A percentile compares a stretch with the other conserved stretches of the same genome.
These are phyloP conservation scores for Monoplex corrugatus DNA, from an alignment of 2,888 invertebrate genomes.

Conservation along the genomic window DNA sequence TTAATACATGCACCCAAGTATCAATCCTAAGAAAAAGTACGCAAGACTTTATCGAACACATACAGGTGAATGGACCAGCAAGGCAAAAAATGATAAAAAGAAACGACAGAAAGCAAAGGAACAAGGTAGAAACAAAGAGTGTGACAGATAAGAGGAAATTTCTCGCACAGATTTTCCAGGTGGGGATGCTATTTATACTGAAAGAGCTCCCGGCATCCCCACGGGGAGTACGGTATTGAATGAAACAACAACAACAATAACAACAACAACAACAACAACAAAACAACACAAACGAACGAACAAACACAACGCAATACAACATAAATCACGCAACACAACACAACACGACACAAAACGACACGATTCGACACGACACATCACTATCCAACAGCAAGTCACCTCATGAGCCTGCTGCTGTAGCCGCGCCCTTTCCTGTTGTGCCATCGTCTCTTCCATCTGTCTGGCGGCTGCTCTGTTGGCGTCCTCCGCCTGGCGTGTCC, in stretches of 20 bases:
- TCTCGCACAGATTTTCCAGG: too few relatives aligned
- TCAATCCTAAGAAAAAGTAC: too few relatives aligned
- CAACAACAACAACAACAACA: background rate
- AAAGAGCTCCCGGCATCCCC: too few relatives aligned
- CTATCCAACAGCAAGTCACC: slow-evolving; percentile 55
- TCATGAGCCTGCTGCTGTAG: slow-evolving; percentile 74
- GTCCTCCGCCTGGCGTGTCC: slow-evolving; percentile 64
- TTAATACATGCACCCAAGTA: too few relatives aligned
- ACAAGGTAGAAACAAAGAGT: background rate
- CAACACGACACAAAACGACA: background rate
- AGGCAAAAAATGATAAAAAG: too few relatives aligned
- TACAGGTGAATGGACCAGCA: too few relatives aligned
- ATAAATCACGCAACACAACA: too few relatives aligned
- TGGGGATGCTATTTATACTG: too few relatives aligned
- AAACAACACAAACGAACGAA: background rate
- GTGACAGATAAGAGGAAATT: too few relatives aligned
- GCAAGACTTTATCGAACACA: too few relatives aligned
- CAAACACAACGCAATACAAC: background rate
- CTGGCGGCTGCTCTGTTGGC: slow-evolving; percentile 64
- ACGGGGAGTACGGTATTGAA: too few relatives aligned
- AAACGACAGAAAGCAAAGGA: background rate
- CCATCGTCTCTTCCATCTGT: slow-evolving; percentile 68
- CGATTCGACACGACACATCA: background rate
- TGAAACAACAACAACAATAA: too few relatives aligned
- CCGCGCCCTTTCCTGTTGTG: slow-evolving; percentile 68